Evolutionary conservation across 2,797 vertebrate species (phyloP), one percentile per base, ranked within the genome.

Genomic region (Sphaeramia orbicularis): DNA sequence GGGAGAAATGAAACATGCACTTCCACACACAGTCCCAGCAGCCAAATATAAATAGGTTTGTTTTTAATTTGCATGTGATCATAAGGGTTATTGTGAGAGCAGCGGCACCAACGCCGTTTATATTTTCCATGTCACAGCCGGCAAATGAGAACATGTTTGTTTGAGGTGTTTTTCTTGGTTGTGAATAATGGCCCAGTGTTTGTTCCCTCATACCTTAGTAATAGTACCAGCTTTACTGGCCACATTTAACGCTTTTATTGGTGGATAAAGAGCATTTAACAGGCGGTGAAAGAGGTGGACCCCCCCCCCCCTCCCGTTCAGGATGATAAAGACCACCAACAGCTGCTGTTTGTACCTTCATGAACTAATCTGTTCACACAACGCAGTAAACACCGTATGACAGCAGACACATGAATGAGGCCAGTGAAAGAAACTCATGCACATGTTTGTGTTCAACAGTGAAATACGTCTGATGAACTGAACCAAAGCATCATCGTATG

Each of bases 51-150:
- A 91, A 92, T 88, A 85, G 81, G 80, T 89, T 90, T 90, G 83
- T 86, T 92, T 92, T 92, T 89, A 72, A 91, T 93, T 90, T 91
- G 86, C 88, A 91, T 90, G 79, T 76, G 80, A 89, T 90, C 85
- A 87, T 77, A 67, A 77, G 82, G 82, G 86, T 84, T 91, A 88
- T 88, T 91, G 71, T 85, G 75, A 63, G 71, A 80, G 65, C 74
- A 74, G 64, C 40, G 37, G 24, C 66, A 56, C 62, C 41, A 36
- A 58, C 62, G 47, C 69, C 73, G 76, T 90, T 87, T 80, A 70
- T 84, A 62, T 85, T 83, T 86, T 78, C 67, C 49, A 44, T 76
- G 75, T 83, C 68, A 70, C 74, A 73, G 24, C 51, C 37, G 11
- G 77, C 56, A 84, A 86, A 85, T 80, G 67, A 81, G 76, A 60